Percentiles rank a stretch among this genome's conserved stretches.
Evolutionary conservation across 1,140 invertebrate species (phyloP).

Genomic region (Dendroctonus valens): DNA sequence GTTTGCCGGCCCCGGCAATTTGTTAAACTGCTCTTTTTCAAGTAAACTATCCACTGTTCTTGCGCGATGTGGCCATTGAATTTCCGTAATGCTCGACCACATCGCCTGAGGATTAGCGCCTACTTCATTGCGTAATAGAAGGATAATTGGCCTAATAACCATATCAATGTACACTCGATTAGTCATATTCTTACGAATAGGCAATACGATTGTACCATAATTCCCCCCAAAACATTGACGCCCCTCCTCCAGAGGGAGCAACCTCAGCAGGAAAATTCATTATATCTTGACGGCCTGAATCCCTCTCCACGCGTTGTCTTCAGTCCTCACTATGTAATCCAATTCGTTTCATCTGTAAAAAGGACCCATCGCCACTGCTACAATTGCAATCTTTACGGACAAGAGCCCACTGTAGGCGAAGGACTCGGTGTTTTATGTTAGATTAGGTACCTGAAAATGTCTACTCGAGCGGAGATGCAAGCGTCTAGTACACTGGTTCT

Average conservation of each 20-base stretch:
- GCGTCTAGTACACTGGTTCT: no score
- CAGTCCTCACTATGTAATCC: constrained; percentile 11
- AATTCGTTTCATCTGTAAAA: constrained; percentile 22
- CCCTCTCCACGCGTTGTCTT: constrained; percentile 9
- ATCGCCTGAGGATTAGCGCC: constrained; percentile 12
- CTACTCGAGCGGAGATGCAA: no score
- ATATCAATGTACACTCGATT: constrained; percentile 13
- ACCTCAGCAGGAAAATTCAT: constrained; percentile 20
- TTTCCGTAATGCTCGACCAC: no score
- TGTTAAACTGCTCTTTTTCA: constrained; percentile 9
- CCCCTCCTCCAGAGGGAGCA: constrained; percentile 52
- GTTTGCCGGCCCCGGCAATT: constrained; percentile 5
- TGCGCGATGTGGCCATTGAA: constrained; percentile 2
- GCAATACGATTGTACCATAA: constrained; percentile 13
- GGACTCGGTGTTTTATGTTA: constrained; percentile 6
- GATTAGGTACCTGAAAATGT: no score
- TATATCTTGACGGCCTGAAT: constrained; percentile 10
- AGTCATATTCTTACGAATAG: constrained; percentile 24
- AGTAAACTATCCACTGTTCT: constrained; percentile 14
- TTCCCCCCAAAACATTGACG: constrained; percentile 11
- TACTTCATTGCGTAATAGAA: constrained; percentile 9
- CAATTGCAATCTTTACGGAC: constrained; percentile 10
- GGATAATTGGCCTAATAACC: constrained; percentile 19
- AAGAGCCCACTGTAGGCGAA: constrained; percentile 7
- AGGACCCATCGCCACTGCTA: constrained; percentile 18